Evolutionary conservation across 2,797 vertebrate genomes (phyloP).

Genomic region (Eulemur coronatus): DNA sequence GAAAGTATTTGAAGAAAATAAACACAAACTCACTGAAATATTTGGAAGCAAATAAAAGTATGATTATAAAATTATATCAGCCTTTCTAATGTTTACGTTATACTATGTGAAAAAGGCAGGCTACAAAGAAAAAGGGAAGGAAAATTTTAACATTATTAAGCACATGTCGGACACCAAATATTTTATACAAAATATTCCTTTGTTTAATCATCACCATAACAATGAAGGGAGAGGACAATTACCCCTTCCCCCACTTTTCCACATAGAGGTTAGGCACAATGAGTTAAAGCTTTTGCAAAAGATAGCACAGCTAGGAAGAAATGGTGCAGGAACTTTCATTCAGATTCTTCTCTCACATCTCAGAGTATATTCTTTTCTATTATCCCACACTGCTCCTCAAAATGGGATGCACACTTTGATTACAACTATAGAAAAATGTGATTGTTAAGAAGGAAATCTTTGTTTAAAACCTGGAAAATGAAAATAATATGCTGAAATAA

Average conservation of each 20-base stretch:
- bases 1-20: background rate
- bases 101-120: background rate
- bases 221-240: background rate
- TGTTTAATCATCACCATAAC: background rate
- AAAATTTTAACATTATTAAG: background rate
- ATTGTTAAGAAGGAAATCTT: background rate
- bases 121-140: background rate
- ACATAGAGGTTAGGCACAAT: background rate
- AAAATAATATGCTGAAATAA: background rate
- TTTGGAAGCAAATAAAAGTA: background rate
- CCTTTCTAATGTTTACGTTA: background rate
- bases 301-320: background rate
- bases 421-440: background rate
- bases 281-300: background rate
- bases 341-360: background rate
- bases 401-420: background rate
- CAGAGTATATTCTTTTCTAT: background rate
- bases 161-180: background rate
- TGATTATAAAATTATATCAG: background rate
- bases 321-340: background rate
- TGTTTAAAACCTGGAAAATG: background rate
- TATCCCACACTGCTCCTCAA: background rate
- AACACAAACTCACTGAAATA: background rate
- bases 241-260: background rate
- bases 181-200: background rate